Evolutionary conservation across 1,140 invertebrate species (phyloP).

Genomic region (Sarcophaga peregrina): DNA sequence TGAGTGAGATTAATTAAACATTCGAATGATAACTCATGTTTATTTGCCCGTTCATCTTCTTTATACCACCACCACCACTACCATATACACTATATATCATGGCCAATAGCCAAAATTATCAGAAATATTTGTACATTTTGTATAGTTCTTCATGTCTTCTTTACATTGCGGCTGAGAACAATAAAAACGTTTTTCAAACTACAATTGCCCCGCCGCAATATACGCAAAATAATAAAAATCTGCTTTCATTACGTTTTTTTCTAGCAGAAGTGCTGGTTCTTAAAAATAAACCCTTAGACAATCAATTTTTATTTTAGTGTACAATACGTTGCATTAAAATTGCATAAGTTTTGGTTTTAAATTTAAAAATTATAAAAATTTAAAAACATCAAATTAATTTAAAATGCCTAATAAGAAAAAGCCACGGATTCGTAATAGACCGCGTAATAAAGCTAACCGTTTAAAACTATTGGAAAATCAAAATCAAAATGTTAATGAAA

Average conservation of each 20-base stretch:
- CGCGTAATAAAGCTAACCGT: slow-evolving; percentile 60
- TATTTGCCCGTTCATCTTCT: not conserved
- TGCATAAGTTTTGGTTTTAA: too few species aligned
- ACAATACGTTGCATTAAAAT: too few species aligned
- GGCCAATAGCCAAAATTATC: slow-evolving; percentile 18
- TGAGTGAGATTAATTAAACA: slow-evolving; percentile 19
- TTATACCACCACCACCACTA: not conserved
- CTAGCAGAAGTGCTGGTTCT: slow-evolving; percentile 28
- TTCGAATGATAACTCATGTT: not conserved
- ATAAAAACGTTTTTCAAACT: not conserved
- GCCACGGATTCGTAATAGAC: slow-evolving; percentile 55
- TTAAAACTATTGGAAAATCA: slow-evolving; percentile 5
- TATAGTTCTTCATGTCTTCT: not conserved
- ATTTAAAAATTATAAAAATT: not conserved
- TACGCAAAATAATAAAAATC: not conserved
- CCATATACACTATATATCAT: not conserved
- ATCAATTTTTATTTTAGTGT: not conserved
- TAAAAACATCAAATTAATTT: not conserved
- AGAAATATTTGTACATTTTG: not conserved
- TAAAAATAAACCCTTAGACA: not conserved
- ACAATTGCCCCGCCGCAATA: not conserved
- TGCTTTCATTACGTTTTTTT: not conserved
- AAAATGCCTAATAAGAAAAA: slow-evolving; percentile 55
- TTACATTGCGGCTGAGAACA: not conserved
- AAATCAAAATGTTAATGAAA: not conserved